phyloP scores from a whole-genome alignment of 2,113 vertebrate species.

The Pithys albifrons region DNA sequence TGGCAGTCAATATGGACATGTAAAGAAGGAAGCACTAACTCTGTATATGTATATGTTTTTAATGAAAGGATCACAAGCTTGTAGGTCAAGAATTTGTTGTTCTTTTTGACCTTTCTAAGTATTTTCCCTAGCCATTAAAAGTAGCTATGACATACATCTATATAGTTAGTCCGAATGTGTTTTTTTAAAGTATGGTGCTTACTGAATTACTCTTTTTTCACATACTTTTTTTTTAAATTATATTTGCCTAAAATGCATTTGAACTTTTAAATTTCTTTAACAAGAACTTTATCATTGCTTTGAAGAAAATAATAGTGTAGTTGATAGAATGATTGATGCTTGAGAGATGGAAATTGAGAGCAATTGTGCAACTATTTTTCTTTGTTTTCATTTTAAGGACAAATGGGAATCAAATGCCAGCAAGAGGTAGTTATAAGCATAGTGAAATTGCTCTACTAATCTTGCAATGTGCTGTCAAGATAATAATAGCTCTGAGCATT shows the following conservation, averaged over 20 bases:
- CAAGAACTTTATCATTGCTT: background rate
- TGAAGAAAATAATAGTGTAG: background rate
- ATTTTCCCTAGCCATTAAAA: background rate
- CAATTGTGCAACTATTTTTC: background rate
- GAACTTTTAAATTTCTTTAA: background rate
- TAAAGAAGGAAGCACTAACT: background rate
- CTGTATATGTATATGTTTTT: background rate
- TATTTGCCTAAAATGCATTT: background rate
- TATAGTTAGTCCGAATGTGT: background rate
- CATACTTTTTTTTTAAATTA: background rate
- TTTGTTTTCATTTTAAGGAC: slow-evolving; percentile 50
- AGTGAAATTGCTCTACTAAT: slow-evolving; percentile 39
- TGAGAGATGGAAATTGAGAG: slow-evolving; percentile 9
- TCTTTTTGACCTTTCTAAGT: background rate
- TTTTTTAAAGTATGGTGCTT: background rate
- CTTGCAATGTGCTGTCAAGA: slow-evolving; percentile 30
- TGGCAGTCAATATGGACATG: background rate
- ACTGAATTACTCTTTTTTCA: background rate
- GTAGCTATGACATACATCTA: background rate
- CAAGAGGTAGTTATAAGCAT: slow-evolving; percentile 17
- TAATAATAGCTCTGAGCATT: slow-evolving; percentile 47
- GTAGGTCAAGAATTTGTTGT: background rate
- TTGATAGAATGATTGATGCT: background rate
- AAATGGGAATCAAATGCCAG: slow-evolving; percentile 43
- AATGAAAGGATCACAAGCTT: background rate